A percentile compares a stretch with the other conserved stretches of the same genome.
phyloP scores from a whole-genome alignment of 2,888 invertebrate species.

The Asteroscopus sphinx region DNA sequence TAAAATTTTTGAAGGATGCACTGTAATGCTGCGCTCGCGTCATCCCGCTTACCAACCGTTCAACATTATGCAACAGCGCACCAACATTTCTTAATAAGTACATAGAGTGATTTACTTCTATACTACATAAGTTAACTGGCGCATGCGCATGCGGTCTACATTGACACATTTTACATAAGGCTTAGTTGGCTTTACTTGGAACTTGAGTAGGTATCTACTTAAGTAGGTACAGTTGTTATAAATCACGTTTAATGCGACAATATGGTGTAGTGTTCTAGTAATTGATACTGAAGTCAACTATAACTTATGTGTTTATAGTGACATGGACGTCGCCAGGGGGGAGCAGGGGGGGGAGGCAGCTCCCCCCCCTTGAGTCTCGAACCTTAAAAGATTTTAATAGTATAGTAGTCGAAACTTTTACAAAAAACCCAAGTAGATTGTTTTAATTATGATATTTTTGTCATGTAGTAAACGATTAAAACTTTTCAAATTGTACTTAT shows the following conservation, averaged over 20 bases:
- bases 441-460: no score
- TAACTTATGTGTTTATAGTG: neutral
- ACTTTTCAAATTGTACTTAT: no score
- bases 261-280: constrained; percentile 17
- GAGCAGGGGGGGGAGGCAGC: no score
- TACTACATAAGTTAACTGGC: constrained; percentile 15
- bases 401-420: no score
- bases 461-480: no score
- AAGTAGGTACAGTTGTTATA: constrained; percentile 13
- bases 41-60: constrained; percentile 14
- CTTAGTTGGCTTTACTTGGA: constrained; percentile 28
- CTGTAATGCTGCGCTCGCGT: constrained; percentile 7
- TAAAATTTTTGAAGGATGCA: constrained; percentile 1
- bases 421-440: no score
- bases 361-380: no score
- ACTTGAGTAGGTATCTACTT: neutral
- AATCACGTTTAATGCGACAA: constrained; percentile 13
- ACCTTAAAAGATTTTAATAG: no score
- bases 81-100: constrained; percentile 35
- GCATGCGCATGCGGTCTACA: constrained; percentile 48
- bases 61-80: constrained; percentile 42
- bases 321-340: no score
- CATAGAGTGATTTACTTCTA: constrained; percentile 42
- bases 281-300: constrained; percentile 2
- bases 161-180: constrained; percentile 59